These are phyloP conservation scores for Dasypogon diadema DNA, from an alignment of 2,888 invertebrate species.

Conservation along the genomic window DNA sequence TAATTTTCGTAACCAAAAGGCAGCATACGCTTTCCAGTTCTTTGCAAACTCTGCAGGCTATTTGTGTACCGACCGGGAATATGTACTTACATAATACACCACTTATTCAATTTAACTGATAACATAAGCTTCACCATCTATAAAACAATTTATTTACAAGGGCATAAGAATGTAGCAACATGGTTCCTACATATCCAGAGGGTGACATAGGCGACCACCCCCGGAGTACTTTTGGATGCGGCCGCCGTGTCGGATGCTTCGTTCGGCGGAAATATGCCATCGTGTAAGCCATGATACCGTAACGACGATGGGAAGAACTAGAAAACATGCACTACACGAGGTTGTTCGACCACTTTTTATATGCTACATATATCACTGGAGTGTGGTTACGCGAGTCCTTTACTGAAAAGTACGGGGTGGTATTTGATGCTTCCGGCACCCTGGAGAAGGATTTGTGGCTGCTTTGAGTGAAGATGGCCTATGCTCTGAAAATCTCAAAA, in stretches of 20 bases:
- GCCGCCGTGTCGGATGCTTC: neutral
- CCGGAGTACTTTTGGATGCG: neutral
- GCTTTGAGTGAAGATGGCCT: slow-evolving; percentile 21
- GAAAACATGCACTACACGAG: neutral
- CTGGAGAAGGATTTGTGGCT: slow-evolving; percentile 14
- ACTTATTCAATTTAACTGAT: slow-evolving; percentile 44
- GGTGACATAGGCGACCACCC: neutral
- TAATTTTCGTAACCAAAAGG: slow-evolving; percentile 4
- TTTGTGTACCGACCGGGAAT: neutral
- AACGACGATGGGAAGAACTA: neutral
- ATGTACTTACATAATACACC: slow-evolving; percentile 10
- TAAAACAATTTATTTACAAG: slow-evolving; percentile 46
- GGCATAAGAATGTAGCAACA: slow-evolving; percentile 18
- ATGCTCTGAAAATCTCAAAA: slow-evolving; percentile 17
- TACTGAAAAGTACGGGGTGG: neutral
- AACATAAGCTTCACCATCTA: slow-evolving; percentile 38
- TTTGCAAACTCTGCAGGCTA: neutral
- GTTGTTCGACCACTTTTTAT: slow-evolving; percentile 5
- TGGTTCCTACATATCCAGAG: neutral
- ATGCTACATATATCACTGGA: slow-evolving; percentile 32
- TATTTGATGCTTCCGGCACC: slow-evolving; percentile 2
- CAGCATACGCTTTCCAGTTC: neutral
- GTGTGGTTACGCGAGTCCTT: neutral
- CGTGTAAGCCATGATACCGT: neutral
- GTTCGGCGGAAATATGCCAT: neutral